Conservation (phyloP, 2,888 invertebrate genomes). For the Sinhomidia bicolor region DNA sequence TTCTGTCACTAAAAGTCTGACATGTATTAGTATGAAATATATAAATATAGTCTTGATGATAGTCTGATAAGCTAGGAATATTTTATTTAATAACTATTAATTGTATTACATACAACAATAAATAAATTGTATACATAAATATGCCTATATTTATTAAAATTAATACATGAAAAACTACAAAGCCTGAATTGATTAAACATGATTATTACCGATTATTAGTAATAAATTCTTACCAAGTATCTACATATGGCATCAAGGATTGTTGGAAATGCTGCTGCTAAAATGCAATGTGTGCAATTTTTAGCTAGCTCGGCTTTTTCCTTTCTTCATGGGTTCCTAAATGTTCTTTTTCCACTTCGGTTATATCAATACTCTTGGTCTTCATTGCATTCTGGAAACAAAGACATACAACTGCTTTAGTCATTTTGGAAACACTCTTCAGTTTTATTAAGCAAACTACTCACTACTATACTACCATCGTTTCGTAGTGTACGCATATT, state of each 20-base stretch:
- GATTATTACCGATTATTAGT: no score
- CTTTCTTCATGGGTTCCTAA: slow-evolving; percentile 76
- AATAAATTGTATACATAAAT: neutral
- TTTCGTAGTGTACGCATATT: no score
- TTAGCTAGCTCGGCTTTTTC: slow-evolving; percentile 69
- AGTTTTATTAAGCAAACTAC: no score
- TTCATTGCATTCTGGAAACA: slow-evolving; percentile 77
- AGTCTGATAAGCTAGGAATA: slow-evolving; percentile 43
- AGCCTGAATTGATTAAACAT: neutral
- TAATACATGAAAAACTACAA: neutral
- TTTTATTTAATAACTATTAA: slow-evolving; percentile 41
- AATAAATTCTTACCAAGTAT: no score
- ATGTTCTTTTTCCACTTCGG: slow-evolving; percentile 76
- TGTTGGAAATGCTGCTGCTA: no score
- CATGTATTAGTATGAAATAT: slow-evolving; percentile 36
- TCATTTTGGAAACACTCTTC: no score
- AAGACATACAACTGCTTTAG: no score
- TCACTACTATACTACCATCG: no score
- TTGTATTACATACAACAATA: neutral
- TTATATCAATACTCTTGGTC: slow-evolving; percentile 75
- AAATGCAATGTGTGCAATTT: no score
- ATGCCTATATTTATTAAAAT: neutral
- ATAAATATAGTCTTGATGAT: neutral
- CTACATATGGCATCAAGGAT: no score
- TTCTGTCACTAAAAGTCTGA: slow-evolving; percentile 49